A percentile compares a stretch with the other conserved stretches of the same genome.
These are phyloP conservation scores for Nasonia vitripennis DNA, from an alignment of 1,140 invertebrate species.

Conservation along the genomic window DNA sequence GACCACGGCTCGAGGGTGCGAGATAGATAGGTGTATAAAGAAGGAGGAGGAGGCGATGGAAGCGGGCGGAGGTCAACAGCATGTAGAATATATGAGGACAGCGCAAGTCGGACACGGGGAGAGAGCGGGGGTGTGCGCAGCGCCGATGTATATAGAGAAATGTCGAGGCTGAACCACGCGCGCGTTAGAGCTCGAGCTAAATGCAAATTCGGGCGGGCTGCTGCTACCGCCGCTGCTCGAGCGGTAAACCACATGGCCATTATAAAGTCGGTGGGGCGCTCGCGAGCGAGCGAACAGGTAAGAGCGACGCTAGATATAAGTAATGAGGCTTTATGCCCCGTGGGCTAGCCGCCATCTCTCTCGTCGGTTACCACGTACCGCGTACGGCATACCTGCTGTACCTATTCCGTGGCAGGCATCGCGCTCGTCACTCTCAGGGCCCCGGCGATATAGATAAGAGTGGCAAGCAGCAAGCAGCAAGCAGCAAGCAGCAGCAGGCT, in stretches of 20 bases:
- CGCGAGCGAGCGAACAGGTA: not conserved
- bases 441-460: conserved; percentile 13
- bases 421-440: not conserved
- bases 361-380: not conserved
- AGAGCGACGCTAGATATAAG: conserved; percentile 47
- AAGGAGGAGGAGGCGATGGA: not conserved
- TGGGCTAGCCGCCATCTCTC: conserved; percentile 7
- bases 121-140: no score
- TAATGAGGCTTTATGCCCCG: conserved; percentile 52
- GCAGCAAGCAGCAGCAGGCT: conserved; percentile 20
- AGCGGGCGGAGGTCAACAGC: not conserved
- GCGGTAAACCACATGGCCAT: conserved; percentile 49
- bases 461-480: not conserved
- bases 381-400: not conserved
- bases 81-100: not conserved
- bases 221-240: not conserved
- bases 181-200: conserved; percentile 37
- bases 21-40: not conserved
- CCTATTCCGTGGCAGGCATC: no score
- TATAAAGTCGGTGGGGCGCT: conserved; percentile 38
- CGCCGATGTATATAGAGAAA: not conserved
- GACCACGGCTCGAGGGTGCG: not conserved
- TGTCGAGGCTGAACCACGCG: not conserved
- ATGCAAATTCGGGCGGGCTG: conserved; percentile 47
- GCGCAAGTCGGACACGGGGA: conserved; percentile 21